Percentiles rank a stretch among this genome's conserved stretches.
Conservation (phyloP, 1,140 invertebrate species). For the Seison nebaliae region DNA sequence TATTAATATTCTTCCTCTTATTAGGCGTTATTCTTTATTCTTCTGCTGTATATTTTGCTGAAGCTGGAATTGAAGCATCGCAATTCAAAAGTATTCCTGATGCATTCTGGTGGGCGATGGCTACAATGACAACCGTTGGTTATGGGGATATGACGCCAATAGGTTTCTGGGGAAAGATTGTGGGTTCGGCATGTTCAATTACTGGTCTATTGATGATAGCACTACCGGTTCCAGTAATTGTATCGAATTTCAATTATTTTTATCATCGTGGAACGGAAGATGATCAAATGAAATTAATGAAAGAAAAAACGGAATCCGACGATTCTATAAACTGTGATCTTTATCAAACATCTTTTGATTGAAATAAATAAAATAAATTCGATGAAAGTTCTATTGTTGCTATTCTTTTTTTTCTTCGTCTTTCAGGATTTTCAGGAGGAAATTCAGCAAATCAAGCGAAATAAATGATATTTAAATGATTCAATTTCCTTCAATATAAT, state of each 20-base stretch:
- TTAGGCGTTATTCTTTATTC: constrained; percentile 89
- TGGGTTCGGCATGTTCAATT: constrained; percentile 89
- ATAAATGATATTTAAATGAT: no score
- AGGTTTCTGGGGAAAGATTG: no score
- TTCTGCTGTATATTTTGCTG: constrained; percentile 88
- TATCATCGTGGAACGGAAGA: constrained; percentile 96
- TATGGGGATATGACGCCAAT: constrained; percentile 62
- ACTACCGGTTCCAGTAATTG: constrained; percentile 89
- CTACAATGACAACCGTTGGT: constrained; percentile 86
- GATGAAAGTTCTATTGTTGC: no score
- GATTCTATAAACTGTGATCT: no score
- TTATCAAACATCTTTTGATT: no score
- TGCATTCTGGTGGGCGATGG: constrained; percentile 52
- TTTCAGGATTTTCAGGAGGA: no score
- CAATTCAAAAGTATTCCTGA: constrained; percentile 81
- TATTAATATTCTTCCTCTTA: constrained; percentile 96
- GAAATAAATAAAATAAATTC: no score
- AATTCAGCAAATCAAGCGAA: no score
- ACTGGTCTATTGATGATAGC: constrained; percentile 52
- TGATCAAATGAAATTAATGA: no score
- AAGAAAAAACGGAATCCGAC: no score
- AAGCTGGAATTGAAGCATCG: constrained; percentile 71
- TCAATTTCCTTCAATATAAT: no score
- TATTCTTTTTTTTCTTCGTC: no score
- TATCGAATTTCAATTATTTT: constrained; percentile 99